These are phyloP conservation scores for Ochlodes sylvanus DNA, from an alignment of 2,888 invertebrate species.

Conservation along the genomic window DNA sequence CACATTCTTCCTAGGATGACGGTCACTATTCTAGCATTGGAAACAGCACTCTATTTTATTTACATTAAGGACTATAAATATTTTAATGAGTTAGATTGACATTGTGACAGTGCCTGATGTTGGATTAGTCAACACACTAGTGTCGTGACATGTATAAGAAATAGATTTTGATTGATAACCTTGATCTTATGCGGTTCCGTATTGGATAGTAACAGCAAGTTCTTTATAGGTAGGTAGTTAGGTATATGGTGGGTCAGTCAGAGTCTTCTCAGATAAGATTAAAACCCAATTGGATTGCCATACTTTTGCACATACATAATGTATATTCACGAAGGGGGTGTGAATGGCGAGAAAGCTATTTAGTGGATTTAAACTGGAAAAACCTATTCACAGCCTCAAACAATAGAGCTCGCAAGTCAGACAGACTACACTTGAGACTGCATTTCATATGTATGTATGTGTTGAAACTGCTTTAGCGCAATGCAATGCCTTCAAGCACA, in stretches of 20 bases:
- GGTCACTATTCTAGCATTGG: slow-evolving; percentile 49
- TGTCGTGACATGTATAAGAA: slow-evolving; percentile 14
- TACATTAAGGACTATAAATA: neutral
- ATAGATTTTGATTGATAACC: slow-evolving; percentile 26
- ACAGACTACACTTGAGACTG: slow-evolving; percentile 20
- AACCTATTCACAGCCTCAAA: slow-evolving; percentile 21
- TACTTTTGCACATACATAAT: no score
- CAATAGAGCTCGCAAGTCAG: slow-evolving; percentile 15
- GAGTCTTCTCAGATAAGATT: no score
- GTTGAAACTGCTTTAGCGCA: neutral
- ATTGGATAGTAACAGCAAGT: no score
- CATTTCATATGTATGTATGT: slow-evolving; percentile 18
- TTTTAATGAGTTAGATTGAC: neutral
- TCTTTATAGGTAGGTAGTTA: no score
- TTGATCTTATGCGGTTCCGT: slow-evolving; percentile 7
- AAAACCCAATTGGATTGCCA: no score
- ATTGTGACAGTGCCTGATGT: slow-evolving; percentile 2
- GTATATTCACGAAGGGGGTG: neutral
- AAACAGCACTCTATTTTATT: slow-evolving; percentile 25
- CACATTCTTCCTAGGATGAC: slow-evolving; percentile 69
- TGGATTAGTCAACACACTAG: slow-evolving; percentile 12
- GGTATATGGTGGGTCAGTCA: no score
- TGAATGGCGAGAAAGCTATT: slow-evolving; percentile 20
- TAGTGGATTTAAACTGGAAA: slow-evolving; percentile 20
- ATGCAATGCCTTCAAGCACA: neutral